These are phyloP conservation scores for Falco punctatus DNA, from an alignment of 2,113 vertebrate genomes.

Conservation along the genomic window DNA sequence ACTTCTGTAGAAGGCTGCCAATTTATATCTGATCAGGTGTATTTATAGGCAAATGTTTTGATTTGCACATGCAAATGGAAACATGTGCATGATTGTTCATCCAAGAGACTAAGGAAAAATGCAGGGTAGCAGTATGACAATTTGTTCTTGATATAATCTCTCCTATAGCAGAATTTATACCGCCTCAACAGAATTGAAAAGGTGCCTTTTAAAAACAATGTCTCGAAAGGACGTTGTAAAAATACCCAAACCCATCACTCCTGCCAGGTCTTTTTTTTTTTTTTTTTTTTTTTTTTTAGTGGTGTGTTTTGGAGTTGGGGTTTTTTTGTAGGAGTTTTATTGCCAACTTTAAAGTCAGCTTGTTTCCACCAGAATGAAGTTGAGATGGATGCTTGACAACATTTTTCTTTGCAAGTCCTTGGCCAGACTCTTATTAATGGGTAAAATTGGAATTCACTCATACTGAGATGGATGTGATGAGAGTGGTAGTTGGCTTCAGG, in stretches of 20 bases:
- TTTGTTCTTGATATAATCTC: neutral
- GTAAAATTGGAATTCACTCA: neutral
- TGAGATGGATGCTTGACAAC: neutral
- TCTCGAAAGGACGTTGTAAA: neutral
- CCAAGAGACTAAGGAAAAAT: neutral
- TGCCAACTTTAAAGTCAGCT: neutral
- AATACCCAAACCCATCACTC: neutral
- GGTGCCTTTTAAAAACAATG: conserved; percentile 2
- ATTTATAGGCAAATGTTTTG: neutral
- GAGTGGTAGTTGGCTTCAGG: neutral
- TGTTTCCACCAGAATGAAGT: neutral
- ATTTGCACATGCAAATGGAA: neutral
- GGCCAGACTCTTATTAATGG: neutral
- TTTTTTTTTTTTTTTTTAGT: neutral
- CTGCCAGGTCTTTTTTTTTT: neutral
- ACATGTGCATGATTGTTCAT: neutral
- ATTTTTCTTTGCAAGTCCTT: conserved; percentile 4
- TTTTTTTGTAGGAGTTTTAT: neutral
- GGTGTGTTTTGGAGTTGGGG: neutral
- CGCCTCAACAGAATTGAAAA: neutral
- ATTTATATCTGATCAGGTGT: neutral
- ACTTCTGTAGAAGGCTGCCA: neutral
- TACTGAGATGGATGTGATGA: neutral
- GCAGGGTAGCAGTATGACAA: neutral
- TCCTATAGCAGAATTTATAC: neutral